phyloP scores from a whole-genome alignment of 2,797 vertebrate species.

The Muscicapa striata region DNA sequence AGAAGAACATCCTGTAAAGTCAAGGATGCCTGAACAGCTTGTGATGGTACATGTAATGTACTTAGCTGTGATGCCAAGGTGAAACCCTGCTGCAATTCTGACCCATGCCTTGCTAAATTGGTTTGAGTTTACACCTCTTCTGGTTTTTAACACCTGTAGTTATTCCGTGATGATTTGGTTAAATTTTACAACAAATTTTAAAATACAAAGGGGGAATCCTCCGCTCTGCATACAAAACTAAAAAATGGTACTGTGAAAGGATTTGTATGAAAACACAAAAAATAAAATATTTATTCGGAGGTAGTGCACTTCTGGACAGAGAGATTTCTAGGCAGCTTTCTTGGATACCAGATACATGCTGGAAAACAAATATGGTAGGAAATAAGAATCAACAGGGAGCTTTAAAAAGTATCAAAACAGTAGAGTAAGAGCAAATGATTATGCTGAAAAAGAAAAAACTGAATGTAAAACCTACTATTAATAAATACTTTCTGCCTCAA shows the following conservation, averaged over 20 bases:
- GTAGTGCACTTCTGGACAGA: background rate
- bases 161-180: background rate
- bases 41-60: background rate
- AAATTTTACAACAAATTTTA: background rate
- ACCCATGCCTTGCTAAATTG: background rate
- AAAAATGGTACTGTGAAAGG: background rate
- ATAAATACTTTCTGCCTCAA: background rate
- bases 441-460: background rate
- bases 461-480: background rate
- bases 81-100: background rate
- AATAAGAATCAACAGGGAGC: background rate
- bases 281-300: background rate
- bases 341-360: background rate
- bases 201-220: background rate
- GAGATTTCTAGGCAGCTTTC: background rate
- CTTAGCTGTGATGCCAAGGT: background rate
- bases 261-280: background rate
- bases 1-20: background rate
- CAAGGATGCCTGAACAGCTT: background rate
- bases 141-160: background rate
- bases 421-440: background rate
- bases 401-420: background rate
- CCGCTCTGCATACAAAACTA: background rate
- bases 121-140: background rate
- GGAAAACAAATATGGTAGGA: background rate